Conservation (phyloP, 2,888 invertebrate genomes). For the Apamea epomidion region DNA sequence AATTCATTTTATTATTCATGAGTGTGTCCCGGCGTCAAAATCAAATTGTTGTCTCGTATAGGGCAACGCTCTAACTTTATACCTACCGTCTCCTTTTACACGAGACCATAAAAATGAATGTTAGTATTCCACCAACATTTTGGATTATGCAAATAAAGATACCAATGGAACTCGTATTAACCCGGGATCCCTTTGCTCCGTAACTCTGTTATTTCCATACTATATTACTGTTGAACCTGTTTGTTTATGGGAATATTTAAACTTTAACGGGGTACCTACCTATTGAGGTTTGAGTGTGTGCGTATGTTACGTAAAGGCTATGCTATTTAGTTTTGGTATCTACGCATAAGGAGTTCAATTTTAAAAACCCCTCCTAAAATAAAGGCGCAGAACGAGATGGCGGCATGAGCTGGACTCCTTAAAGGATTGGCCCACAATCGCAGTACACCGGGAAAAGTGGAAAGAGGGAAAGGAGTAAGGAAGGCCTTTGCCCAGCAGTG, state of each 20-base stretch:
- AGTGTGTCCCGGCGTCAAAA: constrained; percentile 65
- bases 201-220: constrained; percentile 48
- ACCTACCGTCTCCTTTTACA: constrained; percentile 46
- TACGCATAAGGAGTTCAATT: background rate
- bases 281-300: background rate
- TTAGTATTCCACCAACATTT: constrained; percentile 62
- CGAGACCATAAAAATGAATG: constrained; percentile 61
- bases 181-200: constrained; percentile 48
- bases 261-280: constrained; percentile 1
- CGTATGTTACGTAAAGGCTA: background rate
- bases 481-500: too few species aligned
- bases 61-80: constrained; percentile 35
- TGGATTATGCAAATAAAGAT: constrained; percentile 61
- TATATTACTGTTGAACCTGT: constrained; percentile 35
- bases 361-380: background rate
- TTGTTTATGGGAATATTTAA: constrained; percentile 50
- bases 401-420: too few species aligned
- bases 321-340: background rate
- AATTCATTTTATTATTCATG: constrained; percentile 71
- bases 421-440: too few species aligned
- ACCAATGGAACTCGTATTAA: constrained; percentile 62
- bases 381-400: too few species aligned
- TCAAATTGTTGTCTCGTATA: constrained; percentile 66
- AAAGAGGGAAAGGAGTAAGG: too few species aligned
- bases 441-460: too few species aligned